Base-by-base conservation (phyloP, 2,113 vertebrate species). In the Rhinolophus ferrumequinum region DNA sequence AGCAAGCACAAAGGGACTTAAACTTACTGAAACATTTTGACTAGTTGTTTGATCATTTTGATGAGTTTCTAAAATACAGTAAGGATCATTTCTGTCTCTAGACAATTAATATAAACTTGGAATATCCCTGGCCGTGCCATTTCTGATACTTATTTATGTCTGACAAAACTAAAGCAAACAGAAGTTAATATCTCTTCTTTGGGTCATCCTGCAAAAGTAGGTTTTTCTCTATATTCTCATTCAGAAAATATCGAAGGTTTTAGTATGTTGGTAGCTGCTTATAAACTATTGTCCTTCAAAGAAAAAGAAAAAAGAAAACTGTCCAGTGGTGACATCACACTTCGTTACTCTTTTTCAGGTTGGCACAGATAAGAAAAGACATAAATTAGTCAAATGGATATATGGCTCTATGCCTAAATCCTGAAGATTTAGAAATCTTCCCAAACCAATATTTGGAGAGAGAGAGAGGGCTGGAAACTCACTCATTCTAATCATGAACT, bases 91-190 rank as follows among this genome's bases (percentile, higher is more conserved):
- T 93, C 70, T 83, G 14, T 79, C 28, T 86, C 62, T 70, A 84
- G 26, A 56, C 62, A 85, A 52, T 75, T 87, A 77, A 76, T 64
- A 87, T 76, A 62, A 80, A 69, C 41, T 88, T 95, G 33, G 24
- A 73, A 62, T 85, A 47, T 35, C 50, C 58, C 41, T 79, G 38
- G 3, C 13, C 47, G 6, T 69, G 26, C 76, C 35, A 84, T 54
- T 16, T 60, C 38, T 60, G n/a, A 81, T 84, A 16, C 2, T 77
- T 82, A 52, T 70, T 93, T 85, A 38, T 50, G 5, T 77, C 22
- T 54, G 15, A 88, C 24, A 96, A 81, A 93, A 47, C 24, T 64
- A 87, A 96, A 96, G 38, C 41, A 84, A 80, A 72, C 30, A 52
- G 18, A 77, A 52, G 26, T 22, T 35, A 75, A 12, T 54, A 72